phyloP scores from a whole-genome alignment of 2,888 invertebrate species.

The Tenthredo livida region DNA sequence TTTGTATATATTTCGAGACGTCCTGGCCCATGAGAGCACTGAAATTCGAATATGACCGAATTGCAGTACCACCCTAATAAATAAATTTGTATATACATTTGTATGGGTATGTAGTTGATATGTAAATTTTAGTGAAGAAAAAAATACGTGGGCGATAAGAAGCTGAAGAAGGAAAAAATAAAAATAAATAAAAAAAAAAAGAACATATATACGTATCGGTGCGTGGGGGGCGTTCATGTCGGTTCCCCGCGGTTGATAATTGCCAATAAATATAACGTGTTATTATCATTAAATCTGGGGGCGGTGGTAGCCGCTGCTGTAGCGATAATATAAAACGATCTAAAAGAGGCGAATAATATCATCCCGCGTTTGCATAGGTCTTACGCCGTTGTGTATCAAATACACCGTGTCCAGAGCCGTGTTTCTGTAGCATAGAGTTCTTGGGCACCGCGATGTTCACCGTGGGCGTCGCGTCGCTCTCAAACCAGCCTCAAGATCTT shows the following conservation, averaged over 20 bases:
- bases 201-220: background rate
- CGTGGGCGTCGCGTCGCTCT: slow-evolving; percentile 12
- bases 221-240: background rate
- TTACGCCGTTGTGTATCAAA: slow-evolving; percentile 14
- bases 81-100: too few relatives aligned
- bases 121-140: too few relatives aligned
- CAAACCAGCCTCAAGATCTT: slow-evolving; percentile 10
- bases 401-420: slow-evolving; percentile 4
- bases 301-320: background rate
- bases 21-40: too few relatives aligned
- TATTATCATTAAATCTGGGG: slow-evolving; percentile 29
- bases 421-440: background rate
- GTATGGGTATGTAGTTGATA: too few relatives aligned
- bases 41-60: too few relatives aligned
- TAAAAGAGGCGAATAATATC: background rate
- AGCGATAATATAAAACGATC: background rate
- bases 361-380: slow-evolving; percentile 5
- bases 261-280: slow-evolving; percentile 18
- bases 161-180: background rate
- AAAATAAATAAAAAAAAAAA: background rate
- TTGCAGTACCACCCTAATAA: too few relatives aligned
- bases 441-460: background rate
- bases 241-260: slow-evolving; percentile 7
- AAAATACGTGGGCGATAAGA: too few relatives aligned
- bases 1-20: too few relatives aligned